Conservation (phyloP, 2,797 vertebrate species). For the Malurus leucopterus region DNA sequence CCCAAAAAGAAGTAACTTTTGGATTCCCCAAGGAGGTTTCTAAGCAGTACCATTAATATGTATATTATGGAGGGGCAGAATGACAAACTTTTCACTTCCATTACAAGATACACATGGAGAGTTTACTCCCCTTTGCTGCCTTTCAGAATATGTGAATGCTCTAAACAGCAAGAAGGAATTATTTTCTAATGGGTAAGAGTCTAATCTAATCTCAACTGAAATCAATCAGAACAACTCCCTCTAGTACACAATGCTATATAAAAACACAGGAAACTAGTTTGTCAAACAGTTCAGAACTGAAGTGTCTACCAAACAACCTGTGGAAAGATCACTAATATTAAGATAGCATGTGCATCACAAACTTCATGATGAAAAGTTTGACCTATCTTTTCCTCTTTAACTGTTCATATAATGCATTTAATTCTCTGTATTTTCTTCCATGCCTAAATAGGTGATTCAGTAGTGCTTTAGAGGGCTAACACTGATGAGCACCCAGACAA, state of each 20-base stretch:
- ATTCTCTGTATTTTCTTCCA: neutral
- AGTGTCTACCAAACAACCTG: neutral
- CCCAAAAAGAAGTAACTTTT: neutral
- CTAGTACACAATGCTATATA: neutral
- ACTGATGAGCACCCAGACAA: neutral
- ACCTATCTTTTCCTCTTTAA: constrained; percentile 4
- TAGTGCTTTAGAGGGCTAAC: neutral
- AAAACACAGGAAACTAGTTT: neutral
- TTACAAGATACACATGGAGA: neutral
- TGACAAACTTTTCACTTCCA: neutral
- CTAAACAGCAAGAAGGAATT: neutral
- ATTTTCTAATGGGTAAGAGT: neutral
- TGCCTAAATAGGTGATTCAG: neutral
- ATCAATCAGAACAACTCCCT: neutral
- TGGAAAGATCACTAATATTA: neutral
- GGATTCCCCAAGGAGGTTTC: neutral
- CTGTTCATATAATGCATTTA: neutral
- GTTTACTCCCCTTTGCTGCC: neutral
- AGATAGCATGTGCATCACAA: neutral
- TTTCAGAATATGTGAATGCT: neutral
- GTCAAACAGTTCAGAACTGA: neutral
- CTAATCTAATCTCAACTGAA: neutral
- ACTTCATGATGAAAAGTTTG: neutral
- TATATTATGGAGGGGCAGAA: neutral
- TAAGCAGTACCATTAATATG: neutral